Evolutionary conservation across 2,888 invertebrate genomes (phyloP).

Genomic region (Pogonocherus hispidulus): DNA sequence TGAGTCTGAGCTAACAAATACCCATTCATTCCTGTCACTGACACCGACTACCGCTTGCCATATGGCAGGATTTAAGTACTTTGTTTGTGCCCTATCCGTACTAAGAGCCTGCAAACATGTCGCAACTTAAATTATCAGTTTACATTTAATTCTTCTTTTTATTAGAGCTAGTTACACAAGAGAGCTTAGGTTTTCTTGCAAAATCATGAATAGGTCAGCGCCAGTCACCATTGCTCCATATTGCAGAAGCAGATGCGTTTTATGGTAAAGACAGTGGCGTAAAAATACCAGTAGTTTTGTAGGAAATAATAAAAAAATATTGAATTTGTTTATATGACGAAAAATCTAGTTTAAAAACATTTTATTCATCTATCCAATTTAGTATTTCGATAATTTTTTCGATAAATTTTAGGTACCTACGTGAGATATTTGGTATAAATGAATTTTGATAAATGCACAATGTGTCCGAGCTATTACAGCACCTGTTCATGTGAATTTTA

Average conservation of each 20-base stretch:
- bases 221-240: slow-evolving; percentile 31
- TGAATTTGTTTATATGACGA: too few species aligned
- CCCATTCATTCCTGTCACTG: not conserved
- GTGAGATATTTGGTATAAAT: too few species aligned
- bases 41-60: not conserved
- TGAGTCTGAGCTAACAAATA: too few species aligned
- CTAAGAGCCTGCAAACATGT: not conserved
- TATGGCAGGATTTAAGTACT: not conserved
- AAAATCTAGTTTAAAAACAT: too few species aligned
- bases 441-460: too few species aligned
- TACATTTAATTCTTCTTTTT: slow-evolving; percentile 13
- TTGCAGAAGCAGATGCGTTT: slow-evolving; percentile 17
- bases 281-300: slow-evolving; percentile 1
- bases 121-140: slow-evolving; percentile 7
- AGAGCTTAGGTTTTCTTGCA: slow-evolving; percentile 5
- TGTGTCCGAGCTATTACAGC: too few species aligned
- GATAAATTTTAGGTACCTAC: too few species aligned
- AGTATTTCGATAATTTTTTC: too few species aligned
- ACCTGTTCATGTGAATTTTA: too few species aligned
- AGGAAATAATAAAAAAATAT: too few species aligned
- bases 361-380: too few species aligned
- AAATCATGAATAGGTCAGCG: slow-evolving; percentile 21
- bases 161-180: not conserved
- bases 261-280: not conserved
- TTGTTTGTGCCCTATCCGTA: not conserved